Percentiles rank a stretch among this genome's conserved stretches.
Evolutionary conservation across 2,888 invertebrate species (phyloP).

Genomic region (Eilema caniola): DNA sequence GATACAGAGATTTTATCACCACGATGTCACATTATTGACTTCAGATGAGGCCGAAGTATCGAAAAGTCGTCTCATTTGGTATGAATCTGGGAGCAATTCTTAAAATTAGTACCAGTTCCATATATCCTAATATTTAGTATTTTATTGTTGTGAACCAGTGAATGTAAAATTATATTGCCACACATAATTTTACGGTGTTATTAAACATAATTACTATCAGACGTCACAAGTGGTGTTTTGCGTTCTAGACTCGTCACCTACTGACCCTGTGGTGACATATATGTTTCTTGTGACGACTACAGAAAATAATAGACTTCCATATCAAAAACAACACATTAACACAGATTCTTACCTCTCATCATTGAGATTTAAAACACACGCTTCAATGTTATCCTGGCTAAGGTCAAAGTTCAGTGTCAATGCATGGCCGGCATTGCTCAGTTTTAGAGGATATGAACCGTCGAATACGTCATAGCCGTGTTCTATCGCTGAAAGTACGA

Average conservation of each 20-base stretch:
- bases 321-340: neutral
- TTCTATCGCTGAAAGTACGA: slow-evolving; percentile 90
- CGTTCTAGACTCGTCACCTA: neutral
- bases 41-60: too few species aligned
- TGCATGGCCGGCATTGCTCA: slow-evolving; percentile 90
- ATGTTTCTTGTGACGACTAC: neutral
- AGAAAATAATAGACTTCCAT: neutral
- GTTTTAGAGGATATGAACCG: slow-evolving; percentile 92
- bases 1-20: too few species aligned
- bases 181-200: too few species aligned
- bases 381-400: slow-evolving; percentile 57
- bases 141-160: too few species aligned
- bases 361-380: slow-evolving; percentile 87
- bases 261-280: neutral
- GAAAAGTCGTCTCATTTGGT: too few species aligned
- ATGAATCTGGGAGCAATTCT: too few species aligned
- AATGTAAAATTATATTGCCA: too few species aligned
- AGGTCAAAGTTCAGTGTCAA: slow-evolving; percentile 87
- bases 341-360: slow-evolving; percentile 78
- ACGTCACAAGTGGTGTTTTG: neutral
- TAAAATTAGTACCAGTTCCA: too few species aligned
- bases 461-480: slow-evolving; percentile 96
- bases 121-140: too few species aligned
- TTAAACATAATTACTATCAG: neutral
- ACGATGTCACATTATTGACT: too few species aligned